phyloP scores from a whole-genome alignment of 2,888 invertebrate genomes.

The Pristionchus maxplancki region DNA sequence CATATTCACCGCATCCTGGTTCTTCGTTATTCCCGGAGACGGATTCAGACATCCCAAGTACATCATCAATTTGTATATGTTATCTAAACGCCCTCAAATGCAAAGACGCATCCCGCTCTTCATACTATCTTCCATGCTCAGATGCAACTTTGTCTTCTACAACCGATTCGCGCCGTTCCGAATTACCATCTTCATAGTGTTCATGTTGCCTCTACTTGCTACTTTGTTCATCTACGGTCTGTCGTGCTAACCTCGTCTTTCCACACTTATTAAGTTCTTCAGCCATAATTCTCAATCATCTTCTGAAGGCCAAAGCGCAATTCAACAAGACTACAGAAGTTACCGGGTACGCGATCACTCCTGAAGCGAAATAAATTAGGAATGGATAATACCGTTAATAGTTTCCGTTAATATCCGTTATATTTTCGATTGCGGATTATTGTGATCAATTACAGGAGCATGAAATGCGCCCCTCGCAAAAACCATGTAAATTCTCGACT shows the following conservation, averaged over 20 bases:
- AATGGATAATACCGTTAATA: too few relatives aligned
- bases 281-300: constrained; percentile 66
- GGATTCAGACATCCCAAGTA: constrained; percentile 48
- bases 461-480: constrained; percentile 52
- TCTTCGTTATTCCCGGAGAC: constrained; percentile 10
- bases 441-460: neutral
- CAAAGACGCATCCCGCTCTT: too few relatives aligned
- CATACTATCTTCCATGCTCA: too few relatives aligned
- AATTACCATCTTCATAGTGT: constrained; percentile 70
- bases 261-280: constrained; percentile 2
- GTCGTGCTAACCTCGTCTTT: too few relatives aligned
- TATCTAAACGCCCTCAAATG: too few relatives aligned
- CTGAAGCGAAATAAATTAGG: too few relatives aligned
- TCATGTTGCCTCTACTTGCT: constrained; percentile 71
- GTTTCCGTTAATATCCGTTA: too few relatives aligned
- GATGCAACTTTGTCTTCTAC: constrained; percentile 70
- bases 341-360: too few relatives aligned
- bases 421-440: too few relatives aligned
- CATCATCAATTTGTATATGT: too few relatives aligned
- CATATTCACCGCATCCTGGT: constrained; percentile 68
- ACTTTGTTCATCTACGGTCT: constrained; percentile 66
- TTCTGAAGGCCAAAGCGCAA: constrained; percentile 74
- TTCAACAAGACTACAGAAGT: constrained; percentile 58
- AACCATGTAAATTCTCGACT: constrained; percentile 63
- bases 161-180: constrained; percentile 70